Evolutionary conservation across 2,797 vertebrate species (phyloP).

Genomic region (Geotrypetes seraphini): DNA sequence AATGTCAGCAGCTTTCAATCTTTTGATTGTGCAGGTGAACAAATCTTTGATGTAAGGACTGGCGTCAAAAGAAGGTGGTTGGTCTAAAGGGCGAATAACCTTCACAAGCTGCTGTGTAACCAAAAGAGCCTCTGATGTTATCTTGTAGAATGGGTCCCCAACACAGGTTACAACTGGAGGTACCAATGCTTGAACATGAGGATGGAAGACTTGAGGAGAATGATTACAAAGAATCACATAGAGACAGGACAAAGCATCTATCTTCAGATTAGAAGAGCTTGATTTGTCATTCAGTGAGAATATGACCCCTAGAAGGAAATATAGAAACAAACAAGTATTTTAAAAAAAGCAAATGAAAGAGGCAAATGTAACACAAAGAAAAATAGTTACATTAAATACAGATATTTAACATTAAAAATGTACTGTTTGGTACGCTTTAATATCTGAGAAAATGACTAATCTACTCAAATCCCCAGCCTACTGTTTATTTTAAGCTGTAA

Average conservation of each 20-base stretch:
- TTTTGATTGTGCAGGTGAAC: slow-evolving; percentile 90
- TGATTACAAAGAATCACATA: slow-evolving; percentile 95
- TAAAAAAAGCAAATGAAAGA: no score
- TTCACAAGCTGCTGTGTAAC: slow-evolving; percentile 96
- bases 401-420: no score
- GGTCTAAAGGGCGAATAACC: slow-evolving; percentile 91
- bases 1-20: slow-evolving; percentile 94
- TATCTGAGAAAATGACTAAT: no score
- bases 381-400: no score
- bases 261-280: slow-evolving; percentile 96
- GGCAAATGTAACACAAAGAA: no score
- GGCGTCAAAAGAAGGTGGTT: slow-evolving; percentile 81
- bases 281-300: slow-evolving; percentile 97
- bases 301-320: slow-evolving; percentile 77
- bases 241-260: slow-evolving; percentile 89
- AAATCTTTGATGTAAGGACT: slow-evolving; percentile 89
- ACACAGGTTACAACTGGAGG: slow-evolving; percentile 94
- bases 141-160: slow-evolving; percentile 97
- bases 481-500: no score
- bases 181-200: slow-evolving; percentile 90
- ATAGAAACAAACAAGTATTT: slow-evolving; percentile 14
- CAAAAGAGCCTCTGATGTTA: slow-evolving; percentile 93
- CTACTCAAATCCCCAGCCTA: no score
- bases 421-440: no score
- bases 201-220: slow-evolving; percentile 91